These are phyloP conservation scores for Macrosteles quadrilineatus DNA, from an alignment of 1,140 invertebrate genomes.

Conservation along the genomic window DNA sequence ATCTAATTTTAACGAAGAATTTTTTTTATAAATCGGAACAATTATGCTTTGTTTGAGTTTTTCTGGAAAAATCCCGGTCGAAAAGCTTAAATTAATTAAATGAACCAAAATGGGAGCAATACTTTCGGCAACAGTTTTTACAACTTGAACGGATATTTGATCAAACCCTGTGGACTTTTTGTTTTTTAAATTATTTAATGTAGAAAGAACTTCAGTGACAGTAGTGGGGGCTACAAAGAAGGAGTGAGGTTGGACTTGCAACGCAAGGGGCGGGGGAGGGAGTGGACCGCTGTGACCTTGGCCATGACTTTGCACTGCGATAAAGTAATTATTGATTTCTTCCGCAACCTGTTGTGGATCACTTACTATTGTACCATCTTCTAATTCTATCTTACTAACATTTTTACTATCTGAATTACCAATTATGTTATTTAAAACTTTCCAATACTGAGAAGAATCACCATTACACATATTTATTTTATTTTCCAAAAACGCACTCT, in stretches of 20 bases:
- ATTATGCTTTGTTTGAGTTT: slow-evolving; percentile 14
- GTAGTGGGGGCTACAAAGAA: slow-evolving; percentile 25
- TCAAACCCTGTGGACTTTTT: slow-evolving; percentile 27
- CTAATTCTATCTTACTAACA: slow-evolving; percentile 20
- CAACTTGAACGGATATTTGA: background rate
- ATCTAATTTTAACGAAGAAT: slow-evolving; percentile 19
- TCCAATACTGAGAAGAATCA: slow-evolving; percentile 18
- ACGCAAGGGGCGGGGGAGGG: background rate
- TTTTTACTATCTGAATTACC: background rate
- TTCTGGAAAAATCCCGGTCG: slow-evolving; percentile 15
- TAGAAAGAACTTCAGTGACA: background rate
- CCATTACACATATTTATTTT: slow-evolving; percentile 2
- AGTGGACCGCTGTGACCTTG: background rate
- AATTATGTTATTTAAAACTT: slow-evolving; percentile 19
- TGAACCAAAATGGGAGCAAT: slow-evolving; percentile 17
- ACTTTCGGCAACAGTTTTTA: background rate
- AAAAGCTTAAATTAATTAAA: slow-evolving; percentile 22
- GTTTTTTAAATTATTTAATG: slow-evolving; percentile 4
- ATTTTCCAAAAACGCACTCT: slow-evolving; percentile 3
- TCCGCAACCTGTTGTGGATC: slow-evolving; percentile 5
- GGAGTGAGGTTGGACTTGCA: background rate
- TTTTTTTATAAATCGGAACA: slow-evolving; percentile 13
- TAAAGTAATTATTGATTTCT: slow-evolving; percentile 1
- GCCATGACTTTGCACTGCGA: background rate
- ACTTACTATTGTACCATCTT: background rate